These are phyloP conservation scores for Autographa gamma DNA, from an alignment of 2,888 invertebrate species.

Conservation along the genomic window DNA sequence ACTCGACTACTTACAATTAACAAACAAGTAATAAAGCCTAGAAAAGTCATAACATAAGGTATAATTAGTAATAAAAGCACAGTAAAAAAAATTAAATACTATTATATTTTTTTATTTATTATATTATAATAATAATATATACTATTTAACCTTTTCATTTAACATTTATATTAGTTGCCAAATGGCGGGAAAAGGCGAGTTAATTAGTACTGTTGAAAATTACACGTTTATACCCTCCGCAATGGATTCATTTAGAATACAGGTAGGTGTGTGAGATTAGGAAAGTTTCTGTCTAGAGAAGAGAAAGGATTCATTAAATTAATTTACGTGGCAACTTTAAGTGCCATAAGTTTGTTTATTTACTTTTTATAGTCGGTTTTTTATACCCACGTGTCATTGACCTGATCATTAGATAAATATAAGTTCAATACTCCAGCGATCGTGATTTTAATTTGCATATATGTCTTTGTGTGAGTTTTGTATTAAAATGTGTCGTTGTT, in stretches of 20 bases:
- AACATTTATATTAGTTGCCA: neutral
- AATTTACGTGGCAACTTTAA: conserved; percentile 12
- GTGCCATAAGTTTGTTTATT: neutral
- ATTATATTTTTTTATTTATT: no score
- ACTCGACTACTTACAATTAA: neutral
- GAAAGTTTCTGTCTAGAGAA: conserved; percentile 30
- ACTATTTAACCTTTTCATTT: neutral
- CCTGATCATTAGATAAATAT: neutral
- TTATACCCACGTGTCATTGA: neutral
- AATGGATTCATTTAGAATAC: conserved; percentile 22
- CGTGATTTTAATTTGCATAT: neutral
- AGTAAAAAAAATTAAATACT: no score
- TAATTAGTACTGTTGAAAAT: neutral
- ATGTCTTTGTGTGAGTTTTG: neutral
- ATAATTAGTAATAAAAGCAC: neutral
- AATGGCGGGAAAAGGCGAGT: conserved; percentile 4
- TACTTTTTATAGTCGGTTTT: neutral
- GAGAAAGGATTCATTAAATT: conserved; percentile 38
- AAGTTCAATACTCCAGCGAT: neutral
- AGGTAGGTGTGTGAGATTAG: conserved; percentile 21
- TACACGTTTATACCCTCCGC: neutral
- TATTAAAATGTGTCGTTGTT: conserved; percentile 50
- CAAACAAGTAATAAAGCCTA: neutral
- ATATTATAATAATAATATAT: no score
- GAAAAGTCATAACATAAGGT: neutral